These are phyloP conservation scores for Cynopterus sphinx DNA, from an alignment of 2,797 vertebrate species.

Conservation along the genomic window DNA sequence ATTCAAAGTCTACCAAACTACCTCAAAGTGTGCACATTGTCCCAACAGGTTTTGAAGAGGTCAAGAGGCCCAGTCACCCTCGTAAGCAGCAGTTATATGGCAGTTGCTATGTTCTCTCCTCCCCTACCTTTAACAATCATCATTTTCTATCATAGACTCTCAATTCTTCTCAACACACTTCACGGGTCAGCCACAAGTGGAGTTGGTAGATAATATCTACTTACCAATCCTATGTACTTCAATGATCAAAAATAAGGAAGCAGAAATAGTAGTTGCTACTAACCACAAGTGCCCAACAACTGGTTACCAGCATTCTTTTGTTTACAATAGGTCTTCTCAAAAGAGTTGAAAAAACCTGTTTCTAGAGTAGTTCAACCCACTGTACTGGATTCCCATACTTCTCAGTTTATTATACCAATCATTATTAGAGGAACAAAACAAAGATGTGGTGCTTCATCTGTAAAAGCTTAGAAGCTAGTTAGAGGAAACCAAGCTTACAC, in stretches of 20 bases:
- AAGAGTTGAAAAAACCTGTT: neutral
- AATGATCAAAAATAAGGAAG: conserved; percentile 6
- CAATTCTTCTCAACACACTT: neutral
- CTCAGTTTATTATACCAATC: neutral
- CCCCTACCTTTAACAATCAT: neutral
- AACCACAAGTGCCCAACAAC: neutral
- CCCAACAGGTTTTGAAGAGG: neutral
- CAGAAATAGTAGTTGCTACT: neutral
- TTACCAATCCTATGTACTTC: neutral
- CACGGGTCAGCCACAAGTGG: neutral
- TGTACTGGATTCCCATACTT: neutral
- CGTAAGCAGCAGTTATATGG: neutral
- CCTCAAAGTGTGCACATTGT: neutral
- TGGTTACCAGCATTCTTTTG: neutral
- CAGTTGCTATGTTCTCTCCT: neutral
- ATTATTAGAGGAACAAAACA: conserved; percentile 29
- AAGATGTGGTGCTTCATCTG: conserved; percentile 29
- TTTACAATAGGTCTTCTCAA: neutral
- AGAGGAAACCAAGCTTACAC: conserved; percentile 46
- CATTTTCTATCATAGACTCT: neutral
- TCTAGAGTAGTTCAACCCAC: neutral
- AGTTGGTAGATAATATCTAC: neutral
- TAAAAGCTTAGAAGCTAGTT: conserved; percentile 57
- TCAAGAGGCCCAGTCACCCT: neutral
- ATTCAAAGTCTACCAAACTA: neutral